Evolutionary conservation across 2,113 vertebrate species (phyloP).

Genomic region (Cynocephalus volans): DNA sequence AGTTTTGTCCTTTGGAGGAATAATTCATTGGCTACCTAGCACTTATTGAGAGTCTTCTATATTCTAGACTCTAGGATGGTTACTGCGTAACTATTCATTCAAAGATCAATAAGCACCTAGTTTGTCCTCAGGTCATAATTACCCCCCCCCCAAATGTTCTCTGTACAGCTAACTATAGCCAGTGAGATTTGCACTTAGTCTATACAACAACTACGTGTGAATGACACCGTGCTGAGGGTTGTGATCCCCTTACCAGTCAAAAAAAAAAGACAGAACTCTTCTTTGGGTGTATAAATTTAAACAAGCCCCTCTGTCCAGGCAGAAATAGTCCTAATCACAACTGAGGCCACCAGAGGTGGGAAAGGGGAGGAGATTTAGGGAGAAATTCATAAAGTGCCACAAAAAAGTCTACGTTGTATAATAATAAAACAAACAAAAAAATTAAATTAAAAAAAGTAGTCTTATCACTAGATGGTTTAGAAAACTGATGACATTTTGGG

Average conservation of each 20-base stretch:
- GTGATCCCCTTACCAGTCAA: no score
- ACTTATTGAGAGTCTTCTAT: neutral
- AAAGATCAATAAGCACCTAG: neutral
- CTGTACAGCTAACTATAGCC: neutral
- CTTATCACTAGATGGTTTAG: neutral
- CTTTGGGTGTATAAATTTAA: neutral
- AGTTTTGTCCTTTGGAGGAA: neutral
- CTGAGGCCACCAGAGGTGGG: no score
- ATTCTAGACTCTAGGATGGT: neutral
- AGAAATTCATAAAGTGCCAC: no score
- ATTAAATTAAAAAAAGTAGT: neutral
- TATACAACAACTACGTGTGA: neutral
- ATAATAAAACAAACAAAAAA: no score
- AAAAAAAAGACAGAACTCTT: neutral
- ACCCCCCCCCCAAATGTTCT: neutral
- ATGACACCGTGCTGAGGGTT: neutral
- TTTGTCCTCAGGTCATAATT: conserved; percentile 5
- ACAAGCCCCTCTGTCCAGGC: neutral
- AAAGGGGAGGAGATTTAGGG: no score
- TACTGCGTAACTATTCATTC: neutral
- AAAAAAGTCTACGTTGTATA: no score
- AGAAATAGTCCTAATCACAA: neutral
- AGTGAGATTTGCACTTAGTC: neutral
- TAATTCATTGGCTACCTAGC: neutral
- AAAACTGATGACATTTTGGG: neutral